phyloP scores from a whole-genome alignment of 1,140 invertebrate species.

The Drosophila burlai region DNA sequence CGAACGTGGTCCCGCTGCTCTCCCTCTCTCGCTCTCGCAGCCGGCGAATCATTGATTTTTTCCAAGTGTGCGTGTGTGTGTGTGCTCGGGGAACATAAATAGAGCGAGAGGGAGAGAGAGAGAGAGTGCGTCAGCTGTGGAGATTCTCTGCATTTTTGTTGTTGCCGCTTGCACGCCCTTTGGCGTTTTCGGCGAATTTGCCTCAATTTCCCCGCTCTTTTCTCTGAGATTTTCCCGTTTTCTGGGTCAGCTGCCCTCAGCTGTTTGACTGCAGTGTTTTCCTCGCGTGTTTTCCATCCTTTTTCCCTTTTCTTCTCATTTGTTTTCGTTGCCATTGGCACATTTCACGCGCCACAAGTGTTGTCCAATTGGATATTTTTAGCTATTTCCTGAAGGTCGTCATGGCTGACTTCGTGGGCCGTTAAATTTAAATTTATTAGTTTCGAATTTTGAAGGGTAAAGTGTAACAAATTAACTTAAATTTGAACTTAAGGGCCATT shows the following conservation, averaged over 20 bases:
- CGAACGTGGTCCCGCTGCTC: slow-evolving; percentile 17
- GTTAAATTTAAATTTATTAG: background rate
- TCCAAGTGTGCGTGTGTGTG: slow-evolving; percentile 1
- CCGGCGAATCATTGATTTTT: slow-evolving; percentile 36
- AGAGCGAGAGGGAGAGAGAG: slow-evolving; percentile 2
- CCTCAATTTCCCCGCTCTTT: background rate
- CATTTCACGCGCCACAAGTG: slow-evolving; percentile 8
- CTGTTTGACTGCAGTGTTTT: slow-evolving; percentile 42
- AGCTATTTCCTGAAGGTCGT: background rate
- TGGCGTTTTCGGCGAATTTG: slow-evolving; percentile 8
- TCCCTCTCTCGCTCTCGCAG: slow-evolving; percentile 8
- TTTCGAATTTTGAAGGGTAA: background rate
- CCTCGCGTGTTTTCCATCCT: slow-evolving; percentile 14
- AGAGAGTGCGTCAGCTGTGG: slow-evolving; percentile 15
- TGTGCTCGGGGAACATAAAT: slow-evolving; percentile 4
- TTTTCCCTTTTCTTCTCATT: slow-evolving; percentile 28
- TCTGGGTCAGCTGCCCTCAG: slow-evolving; percentile 46
- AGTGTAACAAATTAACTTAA: background rate
- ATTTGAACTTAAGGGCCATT: background rate
- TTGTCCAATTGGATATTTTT: slow-evolving; percentile 6
- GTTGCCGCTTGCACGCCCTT: background rate
- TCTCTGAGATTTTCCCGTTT: slow-evolving; percentile 8
- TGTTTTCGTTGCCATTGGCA: background rate
- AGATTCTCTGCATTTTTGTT: slow-evolving; percentile 4
- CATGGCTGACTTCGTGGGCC: background rate